Evolutionary conservation across 2,113 vertebrate genomes (phyloP).

Genomic region (Dolichallabes microphthalmus): DNA sequence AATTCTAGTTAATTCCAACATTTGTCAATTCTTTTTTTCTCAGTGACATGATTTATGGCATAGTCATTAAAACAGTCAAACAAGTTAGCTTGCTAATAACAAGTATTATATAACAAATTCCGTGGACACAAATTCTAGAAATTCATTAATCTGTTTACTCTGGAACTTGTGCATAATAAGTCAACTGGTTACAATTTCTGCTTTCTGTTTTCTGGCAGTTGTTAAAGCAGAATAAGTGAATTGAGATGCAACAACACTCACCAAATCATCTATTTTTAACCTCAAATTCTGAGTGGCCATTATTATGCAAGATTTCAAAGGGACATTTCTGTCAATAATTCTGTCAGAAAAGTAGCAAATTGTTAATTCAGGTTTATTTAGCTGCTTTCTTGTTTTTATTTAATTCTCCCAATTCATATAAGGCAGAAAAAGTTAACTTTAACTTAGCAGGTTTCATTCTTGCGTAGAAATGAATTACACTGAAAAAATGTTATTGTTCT

Average conservation of each 20-base stretch:
- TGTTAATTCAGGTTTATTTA: neutral
- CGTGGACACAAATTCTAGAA: neutral
- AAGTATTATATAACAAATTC: neutral
- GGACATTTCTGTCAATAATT: neutral
- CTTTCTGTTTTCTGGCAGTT: neutral
- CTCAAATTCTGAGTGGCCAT: neutral
- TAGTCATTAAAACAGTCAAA: slow-evolving; percentile 11
- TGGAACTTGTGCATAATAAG: neutral
- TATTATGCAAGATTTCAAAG: neutral
- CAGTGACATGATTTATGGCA: slow-evolving; percentile 2
- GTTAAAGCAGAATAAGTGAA: neutral
- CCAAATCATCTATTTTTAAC: neutral
- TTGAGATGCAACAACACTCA: neutral
- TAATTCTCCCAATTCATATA: neutral
- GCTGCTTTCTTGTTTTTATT: neutral
- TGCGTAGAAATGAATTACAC: neutral
- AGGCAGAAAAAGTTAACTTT: neutral
- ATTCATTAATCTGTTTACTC: neutral
- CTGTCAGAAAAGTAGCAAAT: neutral
- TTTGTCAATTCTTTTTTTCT: neutral
- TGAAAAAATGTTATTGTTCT: neutral
- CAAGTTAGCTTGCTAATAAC: slow-evolving; percentile 13
- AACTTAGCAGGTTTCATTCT: neutral
- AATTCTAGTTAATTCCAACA: slow-evolving; percentile 5
- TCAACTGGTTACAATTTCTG: neutral